phyloP scores from a whole-genome alignment of 2,797 vertebrate species.

The Myripristis jacobus region DNA sequence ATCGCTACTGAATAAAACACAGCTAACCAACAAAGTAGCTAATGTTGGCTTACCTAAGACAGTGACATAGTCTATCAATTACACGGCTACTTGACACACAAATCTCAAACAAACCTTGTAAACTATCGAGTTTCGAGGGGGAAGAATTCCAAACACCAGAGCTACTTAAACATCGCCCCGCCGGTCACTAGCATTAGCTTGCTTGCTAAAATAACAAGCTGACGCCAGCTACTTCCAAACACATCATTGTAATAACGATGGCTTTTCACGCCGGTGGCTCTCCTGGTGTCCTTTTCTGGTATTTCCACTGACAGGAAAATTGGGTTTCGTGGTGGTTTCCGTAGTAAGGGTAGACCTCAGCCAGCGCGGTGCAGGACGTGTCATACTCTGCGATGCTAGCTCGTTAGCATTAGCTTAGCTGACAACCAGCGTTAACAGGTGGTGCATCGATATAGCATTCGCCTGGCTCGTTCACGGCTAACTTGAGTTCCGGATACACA shows the following conservation, averaged over 20 bases:
- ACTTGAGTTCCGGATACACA: conserved; percentile 1
- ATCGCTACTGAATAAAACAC: neutral
- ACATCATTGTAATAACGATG: neutral
- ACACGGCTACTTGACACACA: neutral
- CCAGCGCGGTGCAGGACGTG: conserved; percentile 45
- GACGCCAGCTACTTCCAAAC: conserved; percentile 39
- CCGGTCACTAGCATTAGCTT: conserved; percentile 64
- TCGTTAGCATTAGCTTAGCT: conserved; percentile 54
- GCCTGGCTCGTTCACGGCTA: neutral
- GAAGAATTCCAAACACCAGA: conserved; percentile 41
- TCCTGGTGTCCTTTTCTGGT: neutral
- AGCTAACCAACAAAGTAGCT: neutral
- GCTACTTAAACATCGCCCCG: conserved; percentile 64
- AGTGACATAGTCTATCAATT: no score
- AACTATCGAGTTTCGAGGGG: conserved; percentile 2
- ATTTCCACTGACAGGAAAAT: neutral
- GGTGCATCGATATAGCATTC: neutral
- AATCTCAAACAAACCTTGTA: neutral
- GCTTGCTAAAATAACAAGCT: conserved; percentile 62
- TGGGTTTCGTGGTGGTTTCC: neutral
- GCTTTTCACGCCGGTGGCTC: neutral
- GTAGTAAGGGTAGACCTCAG: conserved; percentile 13
- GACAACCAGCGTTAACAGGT: conserved; percentile 16
- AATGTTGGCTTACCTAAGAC: neutral
- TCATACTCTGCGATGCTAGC: conserved; percentile 26